Base-by-base conservation (phyloP, 2,797 vertebrate genomes). In the Yasuhikotakia modesta region DNA sequence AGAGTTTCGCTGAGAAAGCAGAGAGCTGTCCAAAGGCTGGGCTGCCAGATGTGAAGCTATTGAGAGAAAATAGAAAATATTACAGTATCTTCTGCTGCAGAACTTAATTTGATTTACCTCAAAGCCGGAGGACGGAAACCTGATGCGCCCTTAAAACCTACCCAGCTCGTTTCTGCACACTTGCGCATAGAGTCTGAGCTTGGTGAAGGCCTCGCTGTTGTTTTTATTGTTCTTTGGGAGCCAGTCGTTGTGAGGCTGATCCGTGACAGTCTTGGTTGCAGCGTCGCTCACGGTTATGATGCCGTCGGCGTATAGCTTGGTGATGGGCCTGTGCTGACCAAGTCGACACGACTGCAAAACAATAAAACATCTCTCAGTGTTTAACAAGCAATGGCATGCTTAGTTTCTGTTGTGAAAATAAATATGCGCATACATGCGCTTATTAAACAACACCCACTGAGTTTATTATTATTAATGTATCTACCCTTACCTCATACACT, bases 101-200 rank as follows among this genome's bases (percentile, higher is more conserved):
- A 58, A 58, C 13, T 27, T 58, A 11, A 57, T 12, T 57, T 17
- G 2, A 27, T 60, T 60, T 60, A 30, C 24, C 46, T 21, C 8
- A 7, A 61, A 2, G 17, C 58, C 3, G 1, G 32, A 63, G 30
- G 10, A 63, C 30, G 12, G 16, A 32, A 61, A 17, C 32, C 8
- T 10, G 27, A 16, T 11, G 32, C 7, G 2, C 32, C 30, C 14
- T 76, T 13, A 7, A 11, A 61, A 69, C 89, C 0, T 94, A 99
- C 98, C 98, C 76, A 99, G 91, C 87, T 97, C 96, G 0, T 98
- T 96, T 91, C 94, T 95, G 93, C 97, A 99, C 87, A 99, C 96
- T 97, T 99, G 97, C 86, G 98, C 97, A 57, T 98, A 99, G 82
- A 99, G 94, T 89, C 96, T 97, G 86, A 99, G 96, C 89, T 97